Conservation (phyloP, 2,797 vertebrate species). For the Leontopithecus rosalia region DNA sequence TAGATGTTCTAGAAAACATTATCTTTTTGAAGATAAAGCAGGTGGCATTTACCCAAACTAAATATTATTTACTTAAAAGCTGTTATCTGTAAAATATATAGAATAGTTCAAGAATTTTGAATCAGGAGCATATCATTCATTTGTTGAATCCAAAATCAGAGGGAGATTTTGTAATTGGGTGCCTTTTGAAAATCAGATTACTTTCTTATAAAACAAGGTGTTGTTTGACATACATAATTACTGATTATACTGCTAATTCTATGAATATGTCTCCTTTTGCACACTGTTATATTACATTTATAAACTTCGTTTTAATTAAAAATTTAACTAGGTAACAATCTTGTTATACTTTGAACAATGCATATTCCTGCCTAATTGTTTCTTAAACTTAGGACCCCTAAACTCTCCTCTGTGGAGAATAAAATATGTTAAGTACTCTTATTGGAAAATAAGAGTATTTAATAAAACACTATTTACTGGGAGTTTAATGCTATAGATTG, state of each 20-base stretch:
- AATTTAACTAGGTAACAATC: constrained; percentile 19
- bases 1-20: constrained; percentile 47
- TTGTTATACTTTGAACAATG: constrained; percentile 9
- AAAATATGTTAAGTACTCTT: background rate
- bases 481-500: background rate
- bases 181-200: constrained; percentile 39
- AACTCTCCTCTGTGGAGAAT: background rate
- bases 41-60: constrained; percentile 33
- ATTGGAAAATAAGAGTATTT: constrained; percentile 6
- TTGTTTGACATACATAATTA: constrained; percentile 18
- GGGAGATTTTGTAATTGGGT: background rate
- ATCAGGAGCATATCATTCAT: too few species aligned
- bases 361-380: background rate
- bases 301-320: constrained; percentile 7
- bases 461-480: background rate
- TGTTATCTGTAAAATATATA: constrained; percentile 25
- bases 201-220: background rate
- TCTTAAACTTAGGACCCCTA: background rate
- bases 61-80: constrained; percentile 15
- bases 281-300: background rate
- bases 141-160: constrained; percentile 17
- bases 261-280: background rate
- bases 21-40: constrained; percentile 51
- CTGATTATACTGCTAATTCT: background rate
- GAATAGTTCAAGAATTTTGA: constrained; percentile 16